Evolutionary conservation across 2,113 vertebrate species (phyloP).

Genomic region (Cryptotis parvus): DNA sequence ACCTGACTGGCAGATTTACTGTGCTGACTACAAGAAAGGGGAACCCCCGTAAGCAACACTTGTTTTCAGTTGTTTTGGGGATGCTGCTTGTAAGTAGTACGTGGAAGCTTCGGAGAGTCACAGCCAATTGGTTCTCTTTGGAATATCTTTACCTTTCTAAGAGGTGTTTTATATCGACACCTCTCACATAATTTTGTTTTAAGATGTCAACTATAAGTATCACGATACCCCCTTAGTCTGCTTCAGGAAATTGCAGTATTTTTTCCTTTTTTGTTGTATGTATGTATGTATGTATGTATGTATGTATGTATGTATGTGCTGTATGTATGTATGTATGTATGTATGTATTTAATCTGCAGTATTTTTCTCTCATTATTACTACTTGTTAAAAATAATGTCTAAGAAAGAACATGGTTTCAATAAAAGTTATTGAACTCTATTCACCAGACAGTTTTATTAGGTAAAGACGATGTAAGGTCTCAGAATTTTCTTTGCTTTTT

Average conservation of each 20-base stretch:
- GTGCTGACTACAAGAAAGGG: constrained; percentile 19
- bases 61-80: background rate
- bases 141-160: constrained; percentile 53
- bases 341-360: too few species aligned
- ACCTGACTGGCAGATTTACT: constrained; percentile 16
- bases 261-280: too few species aligned
- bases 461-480: background rate
- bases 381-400: constrained; percentile 54
- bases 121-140: background rate
- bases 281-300: too few species aligned
- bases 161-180: constrained; percentile 19
- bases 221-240: background rate
- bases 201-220: background rate
- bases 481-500: too few species aligned
- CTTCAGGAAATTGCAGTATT: background rate
- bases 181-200: constrained; percentile 36
- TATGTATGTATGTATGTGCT: too few species aligned
- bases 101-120: constrained; percentile 7
- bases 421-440: constrained; percentile 39
- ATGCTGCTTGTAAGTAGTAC: background rate
- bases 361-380: constrained; percentile 47
- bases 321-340: too few species aligned
- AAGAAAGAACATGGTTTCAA: constrained; percentile 12
- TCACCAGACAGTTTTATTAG: constrained; percentile 52
- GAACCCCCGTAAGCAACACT: background rate